Conservation (phyloP, 2,888 invertebrate species). For the Drymonia ruficornis region DNA sequence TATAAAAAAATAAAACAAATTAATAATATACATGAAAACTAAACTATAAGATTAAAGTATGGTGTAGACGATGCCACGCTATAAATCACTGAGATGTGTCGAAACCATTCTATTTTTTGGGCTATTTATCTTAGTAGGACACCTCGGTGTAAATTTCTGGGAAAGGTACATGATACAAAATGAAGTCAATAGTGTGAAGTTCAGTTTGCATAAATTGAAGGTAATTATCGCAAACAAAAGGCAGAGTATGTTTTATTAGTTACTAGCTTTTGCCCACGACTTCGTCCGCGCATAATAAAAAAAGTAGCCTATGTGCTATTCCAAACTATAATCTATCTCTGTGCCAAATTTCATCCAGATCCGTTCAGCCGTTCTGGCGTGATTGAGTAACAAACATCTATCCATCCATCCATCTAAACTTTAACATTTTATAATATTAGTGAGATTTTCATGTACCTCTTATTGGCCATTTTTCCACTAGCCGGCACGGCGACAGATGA, state of each 20-base stretch:
- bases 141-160: slow-evolving; percentile 63
- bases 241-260: neutral
- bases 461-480: too few species aligned
- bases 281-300: too few species aligned
- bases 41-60: neutral
- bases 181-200: slow-evolving; percentile 59
- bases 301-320: too few species aligned
- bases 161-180: slow-evolving; percentile 59
- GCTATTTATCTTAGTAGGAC: slow-evolving; percentile 55
- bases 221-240: slow-evolving; percentile 46
- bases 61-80: slow-evolving; percentile 47
- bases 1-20: neutral
- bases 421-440: too few species aligned
- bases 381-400: too few species aligned
- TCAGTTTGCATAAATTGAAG: slow-evolving; percentile 57
- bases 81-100: slow-evolving; percentile 39
- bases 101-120: slow-evolving; percentile 57
- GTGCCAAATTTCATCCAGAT: too few species aligned
- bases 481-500: too few species aligned
- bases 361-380: too few species aligned
- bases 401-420: too few species aligned
- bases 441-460: too few species aligned
- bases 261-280: neutral
- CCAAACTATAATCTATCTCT: too few species aligned
- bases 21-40: neutral